Base-by-base conservation (phyloP, 35 echinoderm and acorn worm species). In the Strongylocentrotus purpuratus region DNA sequence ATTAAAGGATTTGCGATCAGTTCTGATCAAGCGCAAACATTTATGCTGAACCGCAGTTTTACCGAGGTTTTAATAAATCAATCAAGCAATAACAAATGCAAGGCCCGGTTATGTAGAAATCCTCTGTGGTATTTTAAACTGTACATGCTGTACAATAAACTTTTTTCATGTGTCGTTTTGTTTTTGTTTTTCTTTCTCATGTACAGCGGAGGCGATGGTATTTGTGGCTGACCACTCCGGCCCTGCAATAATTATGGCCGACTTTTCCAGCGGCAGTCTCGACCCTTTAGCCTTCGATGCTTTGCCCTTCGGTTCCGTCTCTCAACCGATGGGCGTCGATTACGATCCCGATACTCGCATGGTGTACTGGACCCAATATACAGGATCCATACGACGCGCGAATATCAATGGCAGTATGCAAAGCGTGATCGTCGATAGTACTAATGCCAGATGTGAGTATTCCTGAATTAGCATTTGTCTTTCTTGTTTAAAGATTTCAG, bases 331-430 rank as follows among this genome's bases (percentile, higher is more conserved):
- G 46, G 89, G 31, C 33, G 33, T 91, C 11, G 89, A 33, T 47
- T 91, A 91, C 46, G 33, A 91, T 35, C 89, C 89, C 22, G 89
- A 33, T 28, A 45, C 32, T 25, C 33, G 89, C 32, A 91, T 91
- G 89, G 89, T 91, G 33, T 91, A 45, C 46, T 91, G 89, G 89
- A 91, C 33, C 4, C 31, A 91, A 35, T 22, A 7, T 8, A 1
- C 32, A 13, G 89, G 89, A n/a, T 33, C 89, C 7, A 91, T 91
- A n/a, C 25, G 33, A 47, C 89, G 89, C 7, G 89, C 89, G 18
- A 47, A 47, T 35, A 33, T 91, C 33, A 33, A 91, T 47, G 89
- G 89, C 32, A 45, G 31, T 33, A 33, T 13, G 14, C 89, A 55
- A 55, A 55, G 50, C 50, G 50, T 55, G 50, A 55, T 55, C 50